Percentiles rank a stretch among this genome's conserved stretches.
These are phyloP conservation scores for Eufriesea mexicana DNA, from an alignment of 1,140 invertebrate species.

Conservation along the genomic window DNA sequence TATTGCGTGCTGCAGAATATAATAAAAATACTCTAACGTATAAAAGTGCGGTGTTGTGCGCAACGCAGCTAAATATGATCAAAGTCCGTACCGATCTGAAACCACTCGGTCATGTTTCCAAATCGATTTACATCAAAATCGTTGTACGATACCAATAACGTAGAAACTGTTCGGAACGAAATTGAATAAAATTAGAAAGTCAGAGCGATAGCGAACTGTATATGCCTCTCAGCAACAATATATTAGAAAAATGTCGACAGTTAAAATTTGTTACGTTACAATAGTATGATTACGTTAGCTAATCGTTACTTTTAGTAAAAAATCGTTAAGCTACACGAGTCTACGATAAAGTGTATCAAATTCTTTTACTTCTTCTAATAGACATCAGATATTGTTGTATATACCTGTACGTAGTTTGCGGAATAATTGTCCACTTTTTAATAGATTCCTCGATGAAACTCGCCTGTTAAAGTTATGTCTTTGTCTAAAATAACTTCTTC, in stretches of 20 bases:
- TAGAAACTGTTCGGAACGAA: constrained; percentile 25
- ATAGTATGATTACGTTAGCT: constrained; percentile 47
- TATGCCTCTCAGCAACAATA: constrained; percentile 2
- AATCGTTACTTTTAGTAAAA: constrained; percentile 50
- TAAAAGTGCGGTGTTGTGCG: constrained; percentile 58
- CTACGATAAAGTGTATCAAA: constrained; percentile 53
- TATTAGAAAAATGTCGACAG: constrained; percentile 40
- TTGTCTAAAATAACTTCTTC: constrained; percentile 24
- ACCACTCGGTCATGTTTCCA: neutral
- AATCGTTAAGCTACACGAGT: constrained; percentile 46
- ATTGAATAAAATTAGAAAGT: constrained; percentile 22
- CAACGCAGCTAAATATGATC: constrained; percentile 45
- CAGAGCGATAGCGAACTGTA: constrained; percentile 46
- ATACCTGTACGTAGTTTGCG: constrained; percentile 13
- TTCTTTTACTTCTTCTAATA: constrained; percentile 28
- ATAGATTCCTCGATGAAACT: neutral
- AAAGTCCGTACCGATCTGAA: neutral
- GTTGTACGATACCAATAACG: constrained; percentile 41
- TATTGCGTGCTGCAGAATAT: constrained; percentile 27
- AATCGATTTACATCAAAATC: constrained; percentile 12
- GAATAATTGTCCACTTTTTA: neutral
- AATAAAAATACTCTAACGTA: constrained; percentile 49
- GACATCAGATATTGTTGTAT: constrained; percentile 20
- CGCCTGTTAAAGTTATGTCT: neutral
- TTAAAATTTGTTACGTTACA: constrained; percentile 40